Conservation (phyloP, 2,888 invertebrate genomes). For the Chaitophorus viminalis region DNA sequence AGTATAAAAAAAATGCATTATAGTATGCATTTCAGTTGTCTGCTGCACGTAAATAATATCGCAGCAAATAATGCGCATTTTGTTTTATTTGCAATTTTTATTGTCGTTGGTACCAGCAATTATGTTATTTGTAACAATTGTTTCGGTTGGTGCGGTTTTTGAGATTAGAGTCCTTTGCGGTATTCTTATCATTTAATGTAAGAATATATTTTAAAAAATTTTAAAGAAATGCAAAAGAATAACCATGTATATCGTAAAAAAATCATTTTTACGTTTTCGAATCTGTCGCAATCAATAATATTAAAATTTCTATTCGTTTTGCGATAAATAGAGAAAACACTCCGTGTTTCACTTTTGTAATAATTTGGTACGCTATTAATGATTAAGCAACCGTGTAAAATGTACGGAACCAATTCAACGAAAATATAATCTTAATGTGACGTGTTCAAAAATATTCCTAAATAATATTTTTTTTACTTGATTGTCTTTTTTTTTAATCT, state of each 20-base stretch:
- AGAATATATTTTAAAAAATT: not conserved
- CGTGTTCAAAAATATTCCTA: not conserved
- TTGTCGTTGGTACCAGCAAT: not conserved
- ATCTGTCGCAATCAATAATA: not conserved
- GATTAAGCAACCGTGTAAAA: constrained; percentile 26
- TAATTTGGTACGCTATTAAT: not conserved
- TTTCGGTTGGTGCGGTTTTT: not conserved
- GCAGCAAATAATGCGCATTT: too few species aligned
- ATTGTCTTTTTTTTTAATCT: constrained; percentile 38
- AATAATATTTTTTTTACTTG: not conserved
- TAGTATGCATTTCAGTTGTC: too few species aligned
- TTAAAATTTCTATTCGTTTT: not conserved
- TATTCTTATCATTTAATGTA: not conserved
- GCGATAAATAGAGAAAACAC: not conserved
- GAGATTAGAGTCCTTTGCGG: not conserved
- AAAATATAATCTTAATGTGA: not conserved
- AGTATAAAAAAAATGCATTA: too few species aligned
- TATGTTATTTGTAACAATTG: not conserved
- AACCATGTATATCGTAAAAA: not conserved
- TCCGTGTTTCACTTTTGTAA: not conserved
- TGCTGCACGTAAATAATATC: too few species aligned
- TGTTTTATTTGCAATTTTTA: not conserved
- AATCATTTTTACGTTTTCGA: not conserved
- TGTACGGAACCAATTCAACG: constrained; percentile 28
- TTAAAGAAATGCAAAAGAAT: not conserved